Evolutionary conservation across 1,140 invertebrate species (phyloP), one percentile per base, ranked within the genome.

Genomic region (Leptopilina clavipes): DNA sequence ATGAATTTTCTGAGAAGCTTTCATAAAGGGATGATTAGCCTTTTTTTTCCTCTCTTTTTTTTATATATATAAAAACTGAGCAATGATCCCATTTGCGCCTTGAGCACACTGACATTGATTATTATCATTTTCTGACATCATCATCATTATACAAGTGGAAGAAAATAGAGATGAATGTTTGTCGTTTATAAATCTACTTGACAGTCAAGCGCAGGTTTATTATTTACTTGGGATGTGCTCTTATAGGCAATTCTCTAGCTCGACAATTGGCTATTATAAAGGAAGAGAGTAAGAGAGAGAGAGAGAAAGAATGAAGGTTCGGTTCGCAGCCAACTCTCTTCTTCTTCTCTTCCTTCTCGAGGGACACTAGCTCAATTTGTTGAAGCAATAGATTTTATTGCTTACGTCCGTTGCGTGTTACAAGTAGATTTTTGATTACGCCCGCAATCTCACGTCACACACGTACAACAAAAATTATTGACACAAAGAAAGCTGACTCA

Each of bases 301-400:
- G 37, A 40, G 37, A 82, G 77, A 40, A 6, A 40, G 37, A 40
- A 79, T 81, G 81, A 83, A 83, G 82, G 77, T 75, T 59, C 12
- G 22, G 65, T 83, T 44, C 76, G 59, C 25, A 84, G 81, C 79
- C 77, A 79, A 78, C 74, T 79, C 78, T 74, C 72, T 74, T 80
- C 79, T 79, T 78, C 71, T 80, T 78, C 80, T 80, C 80, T 80
- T 82, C 86, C 86, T 85, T 81, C 82, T 87, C 83, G 83, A 79
- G 81, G 79, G 85, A 80, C 74, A 75, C 74, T 83, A 59, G 76
- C 52, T 76, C 83, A 85, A 86, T 87, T 87, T 88, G 84, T 83
- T 81, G 78, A 83, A 65, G 80, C 83, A 87, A 87, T 87, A 79
- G 83, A 84, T 84, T 87, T 87, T 87, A 89, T 89, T 89, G 80